Conservation (phyloP, 1,140 invertebrate genomes). For the Phortica variegata region DNA sequence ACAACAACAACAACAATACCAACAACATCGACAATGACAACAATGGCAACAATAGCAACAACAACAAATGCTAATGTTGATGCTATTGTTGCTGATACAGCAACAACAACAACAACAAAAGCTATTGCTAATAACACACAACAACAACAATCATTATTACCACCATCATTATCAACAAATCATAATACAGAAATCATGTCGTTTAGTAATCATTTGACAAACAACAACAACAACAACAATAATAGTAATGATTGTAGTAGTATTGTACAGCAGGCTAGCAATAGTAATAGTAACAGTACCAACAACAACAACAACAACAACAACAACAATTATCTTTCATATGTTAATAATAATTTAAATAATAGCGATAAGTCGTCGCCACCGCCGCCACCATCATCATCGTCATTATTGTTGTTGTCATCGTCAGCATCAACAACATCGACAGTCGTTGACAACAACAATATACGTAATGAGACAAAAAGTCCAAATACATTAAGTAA, state of each 20-base stretch:
- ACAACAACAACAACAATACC: constrained; percentile 13
- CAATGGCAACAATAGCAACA: constrained; percentile 15
- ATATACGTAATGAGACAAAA: not conserved
- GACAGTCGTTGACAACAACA: constrained; percentile 5
- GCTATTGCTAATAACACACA: not conserved
- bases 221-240: not conserved
- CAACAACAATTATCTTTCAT: constrained; percentile 44
- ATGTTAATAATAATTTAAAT: constrained; percentile 42
- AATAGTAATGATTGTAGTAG: not conserved
- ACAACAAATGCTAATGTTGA: too few species aligned
- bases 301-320: constrained; percentile 30
- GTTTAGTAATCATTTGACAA: constrained; percentile 1
- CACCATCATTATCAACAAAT: not conserved
- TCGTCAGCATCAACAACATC: constrained; percentile 17
- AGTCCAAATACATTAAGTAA: not conserved
- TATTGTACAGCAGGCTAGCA: constrained; percentile 3
- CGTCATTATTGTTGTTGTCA: too few species aligned
- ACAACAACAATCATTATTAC: not conserved
- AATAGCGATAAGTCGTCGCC: constrained; percentile 8
- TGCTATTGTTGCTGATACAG: too few species aligned
- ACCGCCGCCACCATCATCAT: too few species aligned
- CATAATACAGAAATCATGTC: too few species aligned
- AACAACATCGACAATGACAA: constrained; percentile 13
- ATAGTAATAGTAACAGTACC: too few species aligned
- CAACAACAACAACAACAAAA: not conserved